phyloP scores from a whole-genome alignment of 2,113 vertebrate species.

The Prietella phreatophila region DNA sequence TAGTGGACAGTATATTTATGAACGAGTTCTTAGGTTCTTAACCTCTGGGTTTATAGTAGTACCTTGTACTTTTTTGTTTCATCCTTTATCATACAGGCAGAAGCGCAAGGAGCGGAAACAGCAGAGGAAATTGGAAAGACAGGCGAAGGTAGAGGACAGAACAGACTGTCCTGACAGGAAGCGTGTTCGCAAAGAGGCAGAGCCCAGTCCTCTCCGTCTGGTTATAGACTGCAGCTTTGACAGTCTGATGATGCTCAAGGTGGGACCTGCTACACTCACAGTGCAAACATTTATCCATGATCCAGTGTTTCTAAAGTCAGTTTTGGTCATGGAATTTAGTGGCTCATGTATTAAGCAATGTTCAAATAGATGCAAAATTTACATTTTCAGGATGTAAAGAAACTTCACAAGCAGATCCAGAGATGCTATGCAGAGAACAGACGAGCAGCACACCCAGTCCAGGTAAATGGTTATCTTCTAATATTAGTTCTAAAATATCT shows the following conservation, averaged over 20 bases:
- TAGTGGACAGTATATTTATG: background rate
- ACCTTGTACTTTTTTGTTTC: background rate
- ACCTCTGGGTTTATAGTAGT: background rate
- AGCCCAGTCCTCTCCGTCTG: constrained; percentile 80
- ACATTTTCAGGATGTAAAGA: constrained; percentile 83
- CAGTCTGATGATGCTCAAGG: constrained; percentile 87
- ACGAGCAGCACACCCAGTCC: constrained; percentile 83
- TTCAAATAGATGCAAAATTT: background rate
- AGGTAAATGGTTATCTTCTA: constrained; percentile 70
- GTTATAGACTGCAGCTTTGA: constrained; percentile 96
- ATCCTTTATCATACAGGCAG: constrained; percentile 71
- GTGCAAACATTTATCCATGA: background rate
- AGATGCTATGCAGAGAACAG: constrained; percentile 95
- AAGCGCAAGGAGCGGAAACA: constrained; percentile 89
- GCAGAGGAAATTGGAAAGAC: constrained; percentile 84
- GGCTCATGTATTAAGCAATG: background rate
- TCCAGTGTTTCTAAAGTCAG: no score
- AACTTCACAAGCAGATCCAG: constrained; percentile 97
- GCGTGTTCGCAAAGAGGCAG: constrained; percentile 72
- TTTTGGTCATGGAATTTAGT: no score
- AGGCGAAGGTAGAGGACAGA: constrained; percentile 65
- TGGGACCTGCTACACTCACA: constrained; percentile 35
- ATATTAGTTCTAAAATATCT: background rate
- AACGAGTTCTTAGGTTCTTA: no score
- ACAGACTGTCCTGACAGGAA: constrained; percentile 72